These are phyloP conservation scores for Sisor rabdophorus DNA, from an alignment of 2,113 vertebrate genomes.

Conservation along the genomic window DNA sequence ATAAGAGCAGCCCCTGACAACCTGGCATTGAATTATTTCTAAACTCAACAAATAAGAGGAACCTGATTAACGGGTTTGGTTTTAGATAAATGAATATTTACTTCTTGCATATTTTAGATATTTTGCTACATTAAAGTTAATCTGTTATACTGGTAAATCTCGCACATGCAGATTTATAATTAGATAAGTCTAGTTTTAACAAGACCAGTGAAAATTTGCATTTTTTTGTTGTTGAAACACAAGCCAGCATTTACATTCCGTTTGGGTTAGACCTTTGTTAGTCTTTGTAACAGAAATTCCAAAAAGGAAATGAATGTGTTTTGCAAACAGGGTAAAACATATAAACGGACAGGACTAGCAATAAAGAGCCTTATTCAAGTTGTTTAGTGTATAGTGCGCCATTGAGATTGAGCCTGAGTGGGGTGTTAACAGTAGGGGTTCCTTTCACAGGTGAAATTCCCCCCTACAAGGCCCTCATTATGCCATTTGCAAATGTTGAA, in stretches of 20 bases:
- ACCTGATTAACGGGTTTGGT: slow-evolving; percentile 24
- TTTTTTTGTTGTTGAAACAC: slow-evolving; percentile 37
- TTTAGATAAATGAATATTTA: slow-evolving; percentile 19
- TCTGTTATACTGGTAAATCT: slow-evolving; percentile 2
- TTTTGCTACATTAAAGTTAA: neutral
- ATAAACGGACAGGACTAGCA: slow-evolving; percentile 36
- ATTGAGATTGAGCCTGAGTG: slow-evolving; percentile 64
- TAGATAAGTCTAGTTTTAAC: slow-evolving; percentile 34
- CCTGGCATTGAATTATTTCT: neutral
- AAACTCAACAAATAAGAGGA: slow-evolving; percentile 16
- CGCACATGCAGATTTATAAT: slow-evolving; percentile 23
- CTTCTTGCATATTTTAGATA: slow-evolving; percentile 30
- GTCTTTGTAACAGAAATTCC: slow-evolving; percentile 35
- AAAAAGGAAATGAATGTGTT: slow-evolving; percentile 52
- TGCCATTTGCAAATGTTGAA: slow-evolving; percentile 66
- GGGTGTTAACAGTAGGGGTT: slow-evolving; percentile 65
- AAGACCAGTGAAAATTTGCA: slow-evolving; percentile 27
- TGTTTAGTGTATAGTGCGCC: slow-evolving; percentile 46
- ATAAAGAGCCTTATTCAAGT: slow-evolving; percentile 49
- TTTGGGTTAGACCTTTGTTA: slow-evolving; percentile 43
- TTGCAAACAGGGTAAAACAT: slow-evolving; percentile 51
- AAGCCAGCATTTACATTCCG: slow-evolving; percentile 38
- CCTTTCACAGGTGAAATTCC: slow-evolving; percentile 73
- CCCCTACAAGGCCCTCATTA: slow-evolving; percentile 67
- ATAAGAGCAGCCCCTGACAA: too few relatives aligned